Evolutionary conservation across 2,113 vertebrate species (phyloP).

Genomic region (Apteryx owenii): DNA sequence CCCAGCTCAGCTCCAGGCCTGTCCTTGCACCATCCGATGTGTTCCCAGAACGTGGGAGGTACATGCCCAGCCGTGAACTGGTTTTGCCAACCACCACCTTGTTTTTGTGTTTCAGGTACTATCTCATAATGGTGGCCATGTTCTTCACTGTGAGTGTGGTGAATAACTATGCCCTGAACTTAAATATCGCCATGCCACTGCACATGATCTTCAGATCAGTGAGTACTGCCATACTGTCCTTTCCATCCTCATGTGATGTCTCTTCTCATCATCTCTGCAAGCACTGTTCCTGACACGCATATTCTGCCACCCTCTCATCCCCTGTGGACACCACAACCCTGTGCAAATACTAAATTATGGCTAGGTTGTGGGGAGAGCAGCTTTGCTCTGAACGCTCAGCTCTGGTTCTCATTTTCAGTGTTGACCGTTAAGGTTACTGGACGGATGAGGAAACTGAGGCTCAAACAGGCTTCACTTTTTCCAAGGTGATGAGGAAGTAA

Average conservation of each 20-base stretch:
- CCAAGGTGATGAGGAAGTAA: not conserved
- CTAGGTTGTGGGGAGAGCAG: not conserved
- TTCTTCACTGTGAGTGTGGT: constrained; percentile 97
- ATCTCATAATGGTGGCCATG: constrained; percentile 94
- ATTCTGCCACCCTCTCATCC: not conserved
- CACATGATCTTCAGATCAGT: constrained; percentile 99
- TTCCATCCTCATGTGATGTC: not conserved
- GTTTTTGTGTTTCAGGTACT: constrained; percentile 82
- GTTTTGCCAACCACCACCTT: not conserved
- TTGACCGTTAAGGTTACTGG: not conserved
- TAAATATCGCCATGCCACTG: constrained; percentile 95
- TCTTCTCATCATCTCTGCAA: not conserved
- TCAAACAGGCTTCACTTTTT: not conserved
- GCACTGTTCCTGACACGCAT: fast-evolving
- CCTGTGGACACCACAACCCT: not conserved
- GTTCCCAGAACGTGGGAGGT: not conserved
- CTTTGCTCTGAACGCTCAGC: not conserved
- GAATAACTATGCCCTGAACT: constrained; percentile 97
- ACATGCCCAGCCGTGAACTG: fast-evolving
- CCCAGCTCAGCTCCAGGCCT: not conserved
- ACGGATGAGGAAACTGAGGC: not conserved
- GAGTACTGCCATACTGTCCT: constrained; percentile 42
- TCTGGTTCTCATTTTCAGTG: not conserved
- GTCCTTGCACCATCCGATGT: fast-evolving
- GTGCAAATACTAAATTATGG: not conserved